Base-by-base conservation (phyloP, 2,888 invertebrate species). In the Caenorhabditis doughertyi region DNA sequence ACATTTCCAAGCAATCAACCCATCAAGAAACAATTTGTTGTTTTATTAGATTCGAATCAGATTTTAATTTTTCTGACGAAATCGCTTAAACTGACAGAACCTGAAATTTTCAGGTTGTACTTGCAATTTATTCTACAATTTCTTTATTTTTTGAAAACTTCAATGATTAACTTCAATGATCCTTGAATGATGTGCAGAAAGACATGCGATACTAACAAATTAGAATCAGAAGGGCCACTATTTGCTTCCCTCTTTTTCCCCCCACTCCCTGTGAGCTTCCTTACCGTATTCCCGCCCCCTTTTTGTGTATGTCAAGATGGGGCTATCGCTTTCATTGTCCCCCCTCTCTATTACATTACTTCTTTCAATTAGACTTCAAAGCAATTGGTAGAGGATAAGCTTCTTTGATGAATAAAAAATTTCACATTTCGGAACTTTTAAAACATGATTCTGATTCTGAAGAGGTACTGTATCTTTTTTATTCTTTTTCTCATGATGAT, bases 261-360 rank as follows among this genome's bases (percentile, higher is more conserved):
- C 53, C 29, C 55, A 55, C 55, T 55, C 55, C 32, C 21, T 27
- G 49, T 13, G 39, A 42, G 27, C 60, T 16, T 39, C 25, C 11
- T 2, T 81, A 81, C 81, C 81, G 81, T 81, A 81, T 23, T 49
- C 81, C 74, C 81, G 74, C 81, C 81, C 74, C 80, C 73, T 73
- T 58, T 8, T 39, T 39, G 39, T 73, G 60, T 68, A 55, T 42
- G 53, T 55, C 56, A 51, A 42, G 67, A 42, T 51, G 74, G n/a
- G 44, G 65, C 65, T 71, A 79, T 79, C 67, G 71, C 72, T 79
- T 79, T 79, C 72, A 72, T 72, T 79, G 62, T n/a, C n/a, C 53
- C 55, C 21, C 16, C 21, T 53, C 44, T 60, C 47, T 16, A 13
- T 39, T 44, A 56, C 71, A 49, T 58, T 35, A 55, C 72, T 32